Conservation (phyloP, 2,888 invertebrate genomes). For the Mellilla xanthometata region DNA sequence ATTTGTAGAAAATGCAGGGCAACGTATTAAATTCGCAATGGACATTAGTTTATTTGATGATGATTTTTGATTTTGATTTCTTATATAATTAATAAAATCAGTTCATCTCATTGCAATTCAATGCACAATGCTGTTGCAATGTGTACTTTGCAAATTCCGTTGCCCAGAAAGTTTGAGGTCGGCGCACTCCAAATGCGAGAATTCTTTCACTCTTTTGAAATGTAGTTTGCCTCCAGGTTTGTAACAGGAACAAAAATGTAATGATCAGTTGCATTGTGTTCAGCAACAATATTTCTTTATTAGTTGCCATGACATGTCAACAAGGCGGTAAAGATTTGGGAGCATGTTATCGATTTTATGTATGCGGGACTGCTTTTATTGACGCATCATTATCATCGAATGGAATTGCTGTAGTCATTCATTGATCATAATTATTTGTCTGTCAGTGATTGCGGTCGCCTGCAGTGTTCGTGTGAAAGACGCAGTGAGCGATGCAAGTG, state of each 20-base stretch:
- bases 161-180: constrained; percentile 46
- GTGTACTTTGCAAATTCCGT: constrained; percentile 28
- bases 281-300: constrained; percentile 49
- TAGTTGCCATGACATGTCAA: constrained; percentile 50
- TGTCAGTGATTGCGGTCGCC: constrained; percentile 49
- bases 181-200: constrained; percentile 50
- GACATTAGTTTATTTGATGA: too few species aligned
- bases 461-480: constrained; percentile 22
- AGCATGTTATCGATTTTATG: constrained; percentile 56
- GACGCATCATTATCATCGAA: constrained; percentile 64
- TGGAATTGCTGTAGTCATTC: constrained; percentile 55
- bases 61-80: too few species aligned
- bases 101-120: constrained; percentile 8
- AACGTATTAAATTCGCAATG: too few species aligned
- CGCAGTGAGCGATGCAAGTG: constrained; percentile 31
- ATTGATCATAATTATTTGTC: constrained; percentile 59
- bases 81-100: too few species aligned
- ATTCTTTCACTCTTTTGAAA: constrained; percentile 56
- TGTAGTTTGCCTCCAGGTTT: constrained; percentile 51
- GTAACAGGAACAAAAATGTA: constrained; percentile 53
- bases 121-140: constrained; percentile 26
- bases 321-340: constrained; percentile 46
- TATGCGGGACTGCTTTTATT: constrained; percentile 57
- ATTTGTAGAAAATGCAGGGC: too few species aligned
- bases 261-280: constrained; percentile 46